Evolutionary conservation across 2,113 vertebrate genomes (phyloP).

Genomic region (Alaudala cheleensis): DNA sequence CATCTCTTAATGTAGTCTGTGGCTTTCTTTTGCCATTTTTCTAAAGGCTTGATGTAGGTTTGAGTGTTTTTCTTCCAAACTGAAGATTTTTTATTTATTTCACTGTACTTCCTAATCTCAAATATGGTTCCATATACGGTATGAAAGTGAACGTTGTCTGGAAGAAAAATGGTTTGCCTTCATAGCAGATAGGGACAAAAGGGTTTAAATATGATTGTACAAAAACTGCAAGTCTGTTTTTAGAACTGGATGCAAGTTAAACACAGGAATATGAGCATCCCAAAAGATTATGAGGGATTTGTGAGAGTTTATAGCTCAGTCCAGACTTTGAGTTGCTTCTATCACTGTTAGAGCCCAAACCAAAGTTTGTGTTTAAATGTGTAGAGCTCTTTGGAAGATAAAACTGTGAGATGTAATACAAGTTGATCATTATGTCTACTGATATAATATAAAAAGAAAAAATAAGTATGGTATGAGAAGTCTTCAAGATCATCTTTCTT

Average conservation of each 20-base stretch:
- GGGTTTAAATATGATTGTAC: neutral
- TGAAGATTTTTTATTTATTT: neutral
- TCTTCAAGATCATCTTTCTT: neutral
- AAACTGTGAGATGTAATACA: neutral
- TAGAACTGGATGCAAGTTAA: neutral
- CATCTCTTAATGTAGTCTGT: neutral
- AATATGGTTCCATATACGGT: neutral
- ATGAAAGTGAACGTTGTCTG: neutral
- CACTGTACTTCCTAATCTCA: neutral
- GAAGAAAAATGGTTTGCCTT: neutral
- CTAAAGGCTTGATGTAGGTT: neutral
- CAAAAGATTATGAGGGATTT: neutral
- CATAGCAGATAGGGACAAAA: neutral
- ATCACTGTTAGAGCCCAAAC: neutral
- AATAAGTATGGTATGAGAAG: neutral
- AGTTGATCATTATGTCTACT: neutral
- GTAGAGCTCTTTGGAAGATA: neutral
- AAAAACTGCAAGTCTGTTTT: neutral
- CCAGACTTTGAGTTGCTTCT: neutral
- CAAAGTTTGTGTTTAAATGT: neutral
- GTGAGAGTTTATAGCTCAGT: neutral
- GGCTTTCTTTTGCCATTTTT: neutral
- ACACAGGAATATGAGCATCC: neutral
- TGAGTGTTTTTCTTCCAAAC: neutral
- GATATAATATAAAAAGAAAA: neutral